A percentile compares a stretch with the other conserved stretches of the same genome.
phyloP scores from a whole-genome alignment of 1,140 invertebrate species.

The Zophobas morio region DNA sequence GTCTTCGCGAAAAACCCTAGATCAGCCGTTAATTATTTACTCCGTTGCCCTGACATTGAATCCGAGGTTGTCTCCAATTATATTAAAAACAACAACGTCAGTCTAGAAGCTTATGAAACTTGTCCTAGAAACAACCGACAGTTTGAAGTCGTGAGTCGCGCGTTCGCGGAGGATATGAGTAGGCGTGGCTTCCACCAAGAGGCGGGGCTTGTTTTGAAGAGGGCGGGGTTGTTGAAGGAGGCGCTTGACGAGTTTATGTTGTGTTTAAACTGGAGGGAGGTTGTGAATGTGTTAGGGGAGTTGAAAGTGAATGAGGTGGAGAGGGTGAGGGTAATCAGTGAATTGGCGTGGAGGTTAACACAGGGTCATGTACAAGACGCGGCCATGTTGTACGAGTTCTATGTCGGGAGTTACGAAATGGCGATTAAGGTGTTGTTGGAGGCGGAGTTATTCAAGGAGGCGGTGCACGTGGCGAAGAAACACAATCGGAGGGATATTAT shows the following conservation, averaged over 20 bases:
- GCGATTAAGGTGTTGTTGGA: conserved; percentile 48
- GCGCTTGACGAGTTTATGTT: conserved; percentile 52
- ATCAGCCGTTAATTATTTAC: conserved; percentile 52
- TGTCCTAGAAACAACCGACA: conserved; percentile 16
- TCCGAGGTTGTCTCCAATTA: conserved; percentile 47
- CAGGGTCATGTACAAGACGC: conserved; percentile 50
- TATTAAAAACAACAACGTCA: conserved; percentile 51
- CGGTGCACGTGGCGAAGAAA: conserved; percentile 50
- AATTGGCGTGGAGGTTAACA: conserved; percentile 50
- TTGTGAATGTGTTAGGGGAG: conserved; percentile 46
- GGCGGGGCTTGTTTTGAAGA: conserved; percentile 54
- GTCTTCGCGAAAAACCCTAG: conserved; percentile 44
- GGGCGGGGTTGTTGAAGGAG: conserved; percentile 51
- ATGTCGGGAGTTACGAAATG: conserved; percentile 45
- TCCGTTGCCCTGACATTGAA: conserved; percentile 36
- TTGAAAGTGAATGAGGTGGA: conserved; percentile 33
- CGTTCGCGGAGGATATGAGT: conserved; percentile 52
- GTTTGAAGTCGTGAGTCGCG: conserved; percentile 48
- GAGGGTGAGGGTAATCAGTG: conserved; percentile 28
- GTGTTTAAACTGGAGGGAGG: conserved; percentile 50
- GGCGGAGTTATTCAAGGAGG: conserved; percentile 49
- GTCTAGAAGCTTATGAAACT: conserved; percentile 52
- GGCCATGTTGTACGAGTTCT: conserved; percentile 52
- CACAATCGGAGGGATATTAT: conserved; percentile 47
- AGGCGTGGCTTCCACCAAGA: conserved; percentile 47